phyloP scores from a whole-genome alignment of 2,113 vertebrate species.

The Micromys minutus region DNA sequence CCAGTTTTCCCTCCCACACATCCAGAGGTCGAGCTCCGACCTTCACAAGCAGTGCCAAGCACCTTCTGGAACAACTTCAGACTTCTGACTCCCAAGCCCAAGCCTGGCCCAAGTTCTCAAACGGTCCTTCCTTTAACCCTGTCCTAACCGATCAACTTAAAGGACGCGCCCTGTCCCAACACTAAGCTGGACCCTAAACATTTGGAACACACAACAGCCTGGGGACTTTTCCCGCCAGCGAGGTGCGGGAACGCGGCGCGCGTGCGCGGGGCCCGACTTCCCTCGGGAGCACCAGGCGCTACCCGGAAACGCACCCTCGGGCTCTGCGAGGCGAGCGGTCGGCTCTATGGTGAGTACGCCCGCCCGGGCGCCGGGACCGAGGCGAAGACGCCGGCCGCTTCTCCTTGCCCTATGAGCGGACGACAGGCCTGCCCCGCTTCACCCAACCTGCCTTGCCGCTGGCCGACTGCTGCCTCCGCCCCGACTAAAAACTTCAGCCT shows the following conservation, averaged over 20 bases:
- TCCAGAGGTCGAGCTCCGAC: neutral
- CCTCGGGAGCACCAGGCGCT: neutral
- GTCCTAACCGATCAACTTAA: neutral
- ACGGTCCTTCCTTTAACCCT: neutral
- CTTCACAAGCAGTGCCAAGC: neutral
- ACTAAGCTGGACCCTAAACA: neutral
- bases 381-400: neutral
- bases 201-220: neutral
- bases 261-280: neutral
- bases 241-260: neutral
- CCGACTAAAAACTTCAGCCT: constrained; percentile 18
- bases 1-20: neutral
- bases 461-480: neutral
- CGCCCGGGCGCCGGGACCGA: fast-evolving
- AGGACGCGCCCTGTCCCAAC: neutral
- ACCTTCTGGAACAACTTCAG: neutral
- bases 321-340: neutral
- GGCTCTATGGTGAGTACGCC: neutral
- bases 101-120: neutral
- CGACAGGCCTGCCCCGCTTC: neutral
- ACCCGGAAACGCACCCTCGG: neutral
- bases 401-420: neutral
- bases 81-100: neutral
- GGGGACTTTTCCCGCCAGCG: fast-evolving
- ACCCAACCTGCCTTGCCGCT: constrained; percentile 60